These are phyloP conservation scores for Drosophila nigritarsus DNA, from an alignment of 2,888 invertebrate species.

Conservation along the genomic window DNA sequence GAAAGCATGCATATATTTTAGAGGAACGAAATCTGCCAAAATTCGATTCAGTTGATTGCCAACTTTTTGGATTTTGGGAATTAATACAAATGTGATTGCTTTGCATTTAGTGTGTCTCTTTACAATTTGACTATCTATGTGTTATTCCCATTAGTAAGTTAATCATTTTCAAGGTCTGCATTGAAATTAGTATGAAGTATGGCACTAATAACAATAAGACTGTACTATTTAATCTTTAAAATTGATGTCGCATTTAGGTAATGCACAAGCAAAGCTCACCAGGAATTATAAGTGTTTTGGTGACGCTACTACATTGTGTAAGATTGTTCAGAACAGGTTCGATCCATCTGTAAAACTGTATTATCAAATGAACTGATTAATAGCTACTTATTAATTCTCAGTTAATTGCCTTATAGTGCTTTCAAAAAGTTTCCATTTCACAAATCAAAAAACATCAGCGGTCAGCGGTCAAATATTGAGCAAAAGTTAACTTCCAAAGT, in stretches of 20 bases:
- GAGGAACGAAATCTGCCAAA: not conserved
- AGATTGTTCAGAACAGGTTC: slow-evolving; percentile 19
- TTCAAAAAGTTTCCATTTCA: slow-evolving; percentile 64
- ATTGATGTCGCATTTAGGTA: not conserved
- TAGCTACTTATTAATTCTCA: slow-evolving; percentile 29
- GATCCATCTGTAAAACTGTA: slow-evolving; percentile 6
- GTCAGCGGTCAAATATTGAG: slow-evolving; percentile 17
- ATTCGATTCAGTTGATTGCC: not conserved
- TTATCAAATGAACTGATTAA: slow-evolving; percentile 28
- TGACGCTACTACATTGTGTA: slow-evolving; percentile 5
- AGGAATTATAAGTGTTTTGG: slow-evolving; percentile 14
- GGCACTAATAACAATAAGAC: not conserved
- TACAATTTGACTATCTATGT: not conserved
- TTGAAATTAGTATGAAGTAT: not conserved
- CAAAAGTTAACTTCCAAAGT: not conserved
- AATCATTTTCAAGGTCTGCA: not conserved
- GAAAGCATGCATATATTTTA: not conserved
- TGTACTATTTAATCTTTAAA: not conserved
- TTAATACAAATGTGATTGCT: not conserved
- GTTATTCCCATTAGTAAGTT: not conserved
- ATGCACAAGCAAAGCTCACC: not conserved
- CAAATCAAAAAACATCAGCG: slow-evolving; percentile 35
- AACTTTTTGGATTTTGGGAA: not conserved
- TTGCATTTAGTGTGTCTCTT: not conserved
- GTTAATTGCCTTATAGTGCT: slow-evolving; percentile 17